Conservation (phyloP, 2,113 vertebrate species). For the Mesitornis unicolor region DNA sequence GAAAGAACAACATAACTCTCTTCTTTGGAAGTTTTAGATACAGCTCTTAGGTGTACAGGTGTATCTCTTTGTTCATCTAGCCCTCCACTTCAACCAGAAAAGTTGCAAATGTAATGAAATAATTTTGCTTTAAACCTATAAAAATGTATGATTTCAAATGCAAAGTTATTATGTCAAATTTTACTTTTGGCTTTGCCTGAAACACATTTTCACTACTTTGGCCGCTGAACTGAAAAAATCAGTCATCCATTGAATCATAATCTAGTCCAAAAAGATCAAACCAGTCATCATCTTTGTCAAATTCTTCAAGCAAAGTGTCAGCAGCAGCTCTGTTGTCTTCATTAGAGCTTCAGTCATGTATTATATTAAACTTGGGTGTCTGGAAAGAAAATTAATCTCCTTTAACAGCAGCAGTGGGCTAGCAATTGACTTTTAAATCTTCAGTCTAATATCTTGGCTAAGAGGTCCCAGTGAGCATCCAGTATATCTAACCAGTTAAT, state of each 20-base stretch:
- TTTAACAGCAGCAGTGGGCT: neutral
- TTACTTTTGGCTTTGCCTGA: neutral
- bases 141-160: neutral
- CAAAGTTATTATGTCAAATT: neutral
- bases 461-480: neutral
- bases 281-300: neutral
- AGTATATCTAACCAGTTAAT: neutral
- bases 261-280: neutral
- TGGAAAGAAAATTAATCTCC: neutral
- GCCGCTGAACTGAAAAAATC: neutral
- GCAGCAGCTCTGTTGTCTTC: neutral
- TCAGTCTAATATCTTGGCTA: neutral
- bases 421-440: neutral
- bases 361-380: neutral
- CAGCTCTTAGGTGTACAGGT: neutral
- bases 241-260: neutral
- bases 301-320: neutral
- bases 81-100: neutral
- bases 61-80: neutral
- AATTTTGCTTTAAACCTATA: neutral
- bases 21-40: neutral
- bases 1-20: neutral
- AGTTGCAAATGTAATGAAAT: neutral
- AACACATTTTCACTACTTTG: neutral
- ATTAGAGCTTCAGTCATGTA: neutral